Base-by-base conservation (phyloP, 2,888 invertebrate genomes). In the Pandemis corylana region DNA sequence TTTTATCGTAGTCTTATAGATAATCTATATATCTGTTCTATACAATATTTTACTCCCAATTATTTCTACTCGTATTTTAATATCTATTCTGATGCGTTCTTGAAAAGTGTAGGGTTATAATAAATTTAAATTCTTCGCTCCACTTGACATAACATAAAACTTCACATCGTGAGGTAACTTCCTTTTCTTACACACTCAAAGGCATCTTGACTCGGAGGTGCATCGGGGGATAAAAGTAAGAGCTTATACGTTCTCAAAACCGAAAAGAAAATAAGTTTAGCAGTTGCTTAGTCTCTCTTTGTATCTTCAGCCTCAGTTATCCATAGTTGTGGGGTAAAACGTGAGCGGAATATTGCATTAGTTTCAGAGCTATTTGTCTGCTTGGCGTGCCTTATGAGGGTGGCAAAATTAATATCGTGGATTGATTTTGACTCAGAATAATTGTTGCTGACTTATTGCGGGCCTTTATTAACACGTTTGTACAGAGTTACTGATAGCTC, bases 281-380 rank as follows among this genome's bases (percentile, higher is more conserved):
- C 46, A 70, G 69, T 69, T 75, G 76, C 64, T 67, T 67, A 75
- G 75, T 71, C 71, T 76, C 76, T 78, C 80, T 79, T 80, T 80
- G 79, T 80, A 78, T 77, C 78, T 76, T 74, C 74, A 70, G 68
- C 78, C 78, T 74, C 76, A 79, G 80, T 79, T 84, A 80, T 82
- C 78, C 78, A 81, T 81, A 80, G 82, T 77, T 68, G 71, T 53
- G 74, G 79, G 77, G 76, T 73, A 76, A 79, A 78, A 83, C 83
- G 83, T 85, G 85, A 76, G 76, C 73, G 76, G 86, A 87, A 85
- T 85, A 83, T 84, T 84, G 81, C 79, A 76, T 80, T 79, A 82
- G 83, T 82, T 83, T 81, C 75, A 69, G 78, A 76, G 78, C 79
- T 82, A 82, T 84, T 82, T 81, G 80, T 80, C 80, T 80, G 80